A percentile compares a stretch with the other conserved stretches of the same genome.
Evolutionary conservation across 2,888 invertebrate genomes (phyloP).

Genomic region (Lepeophtheirus nordmannii): DNA sequence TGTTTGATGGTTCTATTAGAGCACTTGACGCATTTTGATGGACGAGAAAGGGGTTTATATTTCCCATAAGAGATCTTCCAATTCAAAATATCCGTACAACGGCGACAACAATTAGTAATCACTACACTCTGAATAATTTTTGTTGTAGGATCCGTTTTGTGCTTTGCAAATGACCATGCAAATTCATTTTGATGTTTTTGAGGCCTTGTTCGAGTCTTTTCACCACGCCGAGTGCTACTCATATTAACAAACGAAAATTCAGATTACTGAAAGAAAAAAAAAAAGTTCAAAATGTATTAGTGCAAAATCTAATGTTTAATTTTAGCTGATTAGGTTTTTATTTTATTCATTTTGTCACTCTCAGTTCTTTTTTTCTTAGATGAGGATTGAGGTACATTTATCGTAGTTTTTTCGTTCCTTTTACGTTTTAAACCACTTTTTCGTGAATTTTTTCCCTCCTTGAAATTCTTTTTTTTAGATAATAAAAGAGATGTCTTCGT

Average conservation of each 20-base stretch:
- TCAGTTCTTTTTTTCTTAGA: not conserved
- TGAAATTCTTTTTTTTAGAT: constrained; percentile 4
- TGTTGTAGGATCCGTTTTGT: constrained; percentile 19
- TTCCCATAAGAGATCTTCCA: constrained; percentile 24
- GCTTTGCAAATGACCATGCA: constrained; percentile 16
- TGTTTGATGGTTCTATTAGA: constrained; percentile 12
- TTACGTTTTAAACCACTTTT: not conserved
- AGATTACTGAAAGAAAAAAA: too few species aligned
- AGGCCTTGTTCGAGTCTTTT: not conserved
- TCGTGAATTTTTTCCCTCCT: not conserved
- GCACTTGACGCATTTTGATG: constrained; percentile 16
- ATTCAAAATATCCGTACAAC: constrained; percentile 17
- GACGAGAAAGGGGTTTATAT: constrained; percentile 22
- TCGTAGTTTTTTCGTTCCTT: not conserved
- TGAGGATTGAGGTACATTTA: not conserved
- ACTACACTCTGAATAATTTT: constrained; percentile 9
- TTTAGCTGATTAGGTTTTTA: too few species aligned
- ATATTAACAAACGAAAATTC: not conserved
- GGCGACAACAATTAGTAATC: constrained; percentile 15
- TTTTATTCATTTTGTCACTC: not conserved
- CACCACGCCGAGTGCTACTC: constrained; percentile 1
- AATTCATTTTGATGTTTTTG: constrained; percentile 21
- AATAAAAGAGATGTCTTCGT: not conserved
- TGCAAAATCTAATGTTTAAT: too few species aligned
- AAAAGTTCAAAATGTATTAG: too few species aligned